Evolutionary conservation across 1,140 invertebrate genomes (phyloP), one percentile per base, ranked within the genome.

Genomic region (Calephelis virginiensis): DNA sequence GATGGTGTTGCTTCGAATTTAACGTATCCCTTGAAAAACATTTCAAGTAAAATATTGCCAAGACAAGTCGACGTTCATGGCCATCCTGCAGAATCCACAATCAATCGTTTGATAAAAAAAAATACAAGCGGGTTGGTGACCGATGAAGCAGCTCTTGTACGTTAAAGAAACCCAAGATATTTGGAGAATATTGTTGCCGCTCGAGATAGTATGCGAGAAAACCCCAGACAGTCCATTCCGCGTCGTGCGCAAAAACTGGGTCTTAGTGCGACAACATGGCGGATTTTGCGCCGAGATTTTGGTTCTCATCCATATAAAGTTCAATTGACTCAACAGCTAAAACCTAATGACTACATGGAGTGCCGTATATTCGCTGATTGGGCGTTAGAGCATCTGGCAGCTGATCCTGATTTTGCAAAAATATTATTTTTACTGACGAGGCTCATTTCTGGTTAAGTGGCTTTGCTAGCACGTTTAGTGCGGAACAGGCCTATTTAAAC

Each of bases 251-350:
- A 56, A 61, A 38, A 68, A 45, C 38, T 71, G 47, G 56, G 66
- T 48, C n/a, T 65, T 62, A 56, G 46, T 28, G 9, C 17, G 46
- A 64, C 64, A 59, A 40, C 50, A 28, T 28, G 43, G 49, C 65
- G 56, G 14, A 71, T 71, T 67, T 68, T 68, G 40, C 56, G 47
- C 46, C 62, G 49, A 64, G 59, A 68, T 59, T 64, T 71, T 47
- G 53, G 46, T 68, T 60, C 62, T 62, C 45, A 65, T 45, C 53
- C 63, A 17, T 71, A 71, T 14, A 71, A 71, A 53, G 59, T 64
- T 50, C 66, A 68, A n/a, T 62, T 62, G 40, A 62, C 60, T n/a
- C 66, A 67, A 53, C 46, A 67, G 48, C 48, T 66, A 5, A 65
- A 65, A 50, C 64, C 45, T 1, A 17, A 9, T 17, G 65, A 66